Conservation (phyloP, 1,140 invertebrate species). For the Muscidifurax raptorellus region DNA sequence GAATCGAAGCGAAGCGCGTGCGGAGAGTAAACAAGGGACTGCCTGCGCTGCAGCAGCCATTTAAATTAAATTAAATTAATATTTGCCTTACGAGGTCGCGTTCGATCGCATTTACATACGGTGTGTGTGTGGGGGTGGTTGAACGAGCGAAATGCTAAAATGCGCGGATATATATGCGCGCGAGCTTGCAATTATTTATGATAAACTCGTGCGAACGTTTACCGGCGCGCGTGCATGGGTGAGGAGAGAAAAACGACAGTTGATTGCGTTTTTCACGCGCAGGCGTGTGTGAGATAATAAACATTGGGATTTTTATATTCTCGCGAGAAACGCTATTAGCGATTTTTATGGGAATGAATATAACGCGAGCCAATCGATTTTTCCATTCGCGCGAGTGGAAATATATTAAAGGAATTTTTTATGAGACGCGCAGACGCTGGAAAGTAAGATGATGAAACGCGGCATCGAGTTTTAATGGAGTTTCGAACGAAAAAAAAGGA, state of each 20-base stretch:
- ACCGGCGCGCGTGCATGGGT: background rate
- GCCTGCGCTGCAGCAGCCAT: constrained; percentile 54
- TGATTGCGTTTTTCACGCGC: background rate
- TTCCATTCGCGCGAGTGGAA: too few relatives aligned
- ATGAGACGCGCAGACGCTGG: too few relatives aligned
- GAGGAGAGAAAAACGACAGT: background rate
- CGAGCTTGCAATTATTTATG: constrained; percentile 68
- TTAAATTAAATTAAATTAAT: constrained; percentile 73
- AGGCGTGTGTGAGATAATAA: too few relatives aligned
- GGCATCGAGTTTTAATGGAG: too few relatives aligned
- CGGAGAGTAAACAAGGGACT: constrained; percentile 20
- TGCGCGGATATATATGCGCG: constrained; percentile 61
- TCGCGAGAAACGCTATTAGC: too few relatives aligned
- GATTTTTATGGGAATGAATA: too few relatives aligned
- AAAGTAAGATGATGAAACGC: background rate
- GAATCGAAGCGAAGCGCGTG: background rate
- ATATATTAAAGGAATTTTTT: too few relatives aligned
- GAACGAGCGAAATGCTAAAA: constrained; percentile 65
- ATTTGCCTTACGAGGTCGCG: constrained; percentile 62
- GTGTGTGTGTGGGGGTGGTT: background rate
- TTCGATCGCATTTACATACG: constrained; percentile 32
- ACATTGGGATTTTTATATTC: too few relatives aligned
- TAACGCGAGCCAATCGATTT: background rate
- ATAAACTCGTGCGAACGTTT: constrained; percentile 61
- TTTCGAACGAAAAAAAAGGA: too few relatives aligned